Conservation (phyloP, 1,140 invertebrate species). For the Drosophila pandora region DNA sequence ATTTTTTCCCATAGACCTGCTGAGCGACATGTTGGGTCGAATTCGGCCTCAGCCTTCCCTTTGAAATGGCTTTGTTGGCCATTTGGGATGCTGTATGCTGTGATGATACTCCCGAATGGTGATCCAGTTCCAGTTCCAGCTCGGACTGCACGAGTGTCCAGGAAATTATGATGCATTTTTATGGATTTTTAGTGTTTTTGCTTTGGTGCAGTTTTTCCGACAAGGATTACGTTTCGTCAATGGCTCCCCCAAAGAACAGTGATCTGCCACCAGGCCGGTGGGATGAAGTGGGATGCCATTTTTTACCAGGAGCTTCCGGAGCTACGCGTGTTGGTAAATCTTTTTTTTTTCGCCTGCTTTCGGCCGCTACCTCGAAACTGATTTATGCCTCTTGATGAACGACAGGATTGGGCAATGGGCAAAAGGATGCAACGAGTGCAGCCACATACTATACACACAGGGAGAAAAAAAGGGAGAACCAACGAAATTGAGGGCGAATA, state of each 20-base stretch:
- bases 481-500: slow-evolving; percentile 50
- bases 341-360: slow-evolving; percentile 20
- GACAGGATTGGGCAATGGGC: slow-evolving; percentile 36
- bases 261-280: slow-evolving; percentile 19
- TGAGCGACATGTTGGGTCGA: slow-evolving; percentile 7
- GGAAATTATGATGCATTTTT: slow-evolving; percentile 84
- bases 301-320: slow-evolving; percentile 66
- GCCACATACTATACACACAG: slow-evolving; percentile 25
- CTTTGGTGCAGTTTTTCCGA: slow-evolving; percentile 59
- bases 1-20: slow-evolving; percentile 12
- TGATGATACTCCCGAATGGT: slow-evolving; percentile 35
- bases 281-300: slow-evolving; percentile 16
- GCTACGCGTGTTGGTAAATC: slow-evolving; percentile 33
- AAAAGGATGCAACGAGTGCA: slow-evolving; percentile 60
- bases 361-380: slow-evolving; percentile 51
- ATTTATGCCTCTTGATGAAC: slow-evolving; percentile 83
- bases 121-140: slow-evolving; percentile 56
- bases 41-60: neutral
- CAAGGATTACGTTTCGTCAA: slow-evolving; percentile 63
- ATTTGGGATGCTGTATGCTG: slow-evolving; percentile 27
- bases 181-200: slow-evolving; percentile 83
- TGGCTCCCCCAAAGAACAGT: slow-evolving; percentile 24
- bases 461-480: slow-evolving; percentile 18
- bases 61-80: slow-evolving; percentile 5
- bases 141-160: slow-evolving; percentile 24